phyloP scores from a whole-genome alignment of 2,113 vertebrate genomes.

The Seriola aureovittata region DNA sequence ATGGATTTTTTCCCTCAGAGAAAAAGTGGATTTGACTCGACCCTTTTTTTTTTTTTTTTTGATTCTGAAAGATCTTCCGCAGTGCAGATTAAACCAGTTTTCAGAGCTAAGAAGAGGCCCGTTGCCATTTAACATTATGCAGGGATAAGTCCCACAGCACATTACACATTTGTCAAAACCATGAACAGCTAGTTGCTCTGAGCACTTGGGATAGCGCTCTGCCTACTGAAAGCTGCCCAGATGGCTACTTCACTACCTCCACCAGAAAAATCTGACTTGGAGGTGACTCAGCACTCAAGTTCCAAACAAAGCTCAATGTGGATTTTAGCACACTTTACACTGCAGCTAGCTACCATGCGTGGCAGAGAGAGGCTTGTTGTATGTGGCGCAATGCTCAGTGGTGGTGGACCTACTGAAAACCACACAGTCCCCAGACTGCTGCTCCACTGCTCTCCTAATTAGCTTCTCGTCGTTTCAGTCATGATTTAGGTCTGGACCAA shows the following conservation, averaged over 20 bases:
- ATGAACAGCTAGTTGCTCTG: conserved; percentile 48
- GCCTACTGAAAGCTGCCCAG: conserved; percentile 61
- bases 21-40: neutral
- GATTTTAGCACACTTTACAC: conserved; percentile 29
- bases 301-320: conserved; percentile 46
- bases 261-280: conserved; percentile 49
- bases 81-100: conserved; percentile 34
- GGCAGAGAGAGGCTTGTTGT: conserved; percentile 27
- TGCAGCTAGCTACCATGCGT: conserved; percentile 32
- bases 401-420: conserved; percentile 49
- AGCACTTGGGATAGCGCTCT: conserved; percentile 39
- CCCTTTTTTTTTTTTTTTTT: neutral
- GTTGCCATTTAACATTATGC: conserved; percentile 58
- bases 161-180: conserved; percentile 63
- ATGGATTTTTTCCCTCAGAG: neutral
- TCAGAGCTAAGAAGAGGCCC: conserved; percentile 27
- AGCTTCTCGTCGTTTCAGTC: conserved; percentile 65
- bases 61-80: conserved; percentile 18
- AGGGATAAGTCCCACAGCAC: conserved; percentile 58
- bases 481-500: conserved; percentile 73
- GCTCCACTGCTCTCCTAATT: conserved; percentile 72
- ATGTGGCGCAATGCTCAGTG: conserved; percentile 33
- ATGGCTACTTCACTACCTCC: conserved; percentile 51
- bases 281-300: conserved; percentile 48
- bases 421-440: conserved; percentile 50